Percentiles rank a stretch among this genome's conserved stretches.
phyloP scores from a whole-genome alignment of 2,113 vertebrate genomes.

The Hippopotamus amphibius region DNA sequence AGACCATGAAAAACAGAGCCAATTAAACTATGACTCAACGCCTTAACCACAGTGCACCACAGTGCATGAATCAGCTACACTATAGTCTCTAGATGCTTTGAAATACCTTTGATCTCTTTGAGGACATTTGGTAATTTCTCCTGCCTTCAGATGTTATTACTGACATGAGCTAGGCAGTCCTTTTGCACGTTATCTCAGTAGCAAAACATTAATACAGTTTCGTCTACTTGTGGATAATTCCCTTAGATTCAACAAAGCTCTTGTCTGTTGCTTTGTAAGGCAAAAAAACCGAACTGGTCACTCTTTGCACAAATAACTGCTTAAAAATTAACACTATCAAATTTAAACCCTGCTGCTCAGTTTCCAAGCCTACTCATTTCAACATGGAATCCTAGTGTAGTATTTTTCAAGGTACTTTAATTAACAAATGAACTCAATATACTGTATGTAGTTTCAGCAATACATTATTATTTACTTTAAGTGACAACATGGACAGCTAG shows the following conservation, averaged over 20 bases:
- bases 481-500: background rate
- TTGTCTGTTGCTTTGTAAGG: background rate
- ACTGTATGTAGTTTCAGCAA: background rate
- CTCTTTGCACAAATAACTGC: background rate
- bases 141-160: constrained; percentile 26
- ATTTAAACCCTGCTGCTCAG: background rate
- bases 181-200: background rate
- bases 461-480: background rate
- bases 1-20: constrained; percentile 23
- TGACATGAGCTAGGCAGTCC: background rate
- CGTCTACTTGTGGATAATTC: background rate
- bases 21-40: constrained; percentile 63
- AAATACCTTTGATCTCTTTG: constrained; percentile 40
- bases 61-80: constrained; percentile 1
- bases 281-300: background rate
- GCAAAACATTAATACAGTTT: background rate
- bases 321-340: background rate
- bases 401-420: constrained; percentile 31
- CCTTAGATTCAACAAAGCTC: constrained; percentile 3
- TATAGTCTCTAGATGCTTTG: background rate
- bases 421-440: background rate
- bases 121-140: background rate
- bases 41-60: background rate
- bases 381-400: background rate
- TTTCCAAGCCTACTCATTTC: background rate